These are phyloP conservation scores for Melanotaenia boesemani DNA, from an alignment of 2,797 vertebrate species.

Conservation along the genomic window DNA sequence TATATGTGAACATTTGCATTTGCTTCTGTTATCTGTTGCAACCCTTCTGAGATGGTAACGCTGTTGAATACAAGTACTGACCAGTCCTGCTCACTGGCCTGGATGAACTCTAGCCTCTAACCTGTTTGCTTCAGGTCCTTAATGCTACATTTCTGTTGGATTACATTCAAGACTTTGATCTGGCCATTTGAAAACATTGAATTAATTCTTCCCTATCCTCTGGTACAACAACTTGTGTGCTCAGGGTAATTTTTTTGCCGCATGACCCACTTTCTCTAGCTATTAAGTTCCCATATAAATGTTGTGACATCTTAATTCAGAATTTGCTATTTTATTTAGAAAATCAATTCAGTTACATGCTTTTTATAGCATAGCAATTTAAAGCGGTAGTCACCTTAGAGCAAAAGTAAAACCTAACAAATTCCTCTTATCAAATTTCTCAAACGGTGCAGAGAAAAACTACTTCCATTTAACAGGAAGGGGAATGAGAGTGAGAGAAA, in stretches of 20 bases:
- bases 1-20: too few relatives aligned
- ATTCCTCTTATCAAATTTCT: too few relatives aligned
- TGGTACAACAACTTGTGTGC: background rate
- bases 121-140: background rate
- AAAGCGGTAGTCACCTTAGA: background rate
- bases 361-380: background rate
- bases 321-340: conserved; percentile 5
- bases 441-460: too few relatives aligned
- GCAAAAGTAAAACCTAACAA: too few relatives aligned
- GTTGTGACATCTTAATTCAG: background rate
- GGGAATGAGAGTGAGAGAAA: too few relatives aligned
- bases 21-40: too few relatives aligned
- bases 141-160: conserved; percentile 8
- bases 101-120: background rate
- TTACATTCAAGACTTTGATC: conserved; percentile 9
- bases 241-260: conserved; percentile 9
- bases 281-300: conserved; percentile 1
- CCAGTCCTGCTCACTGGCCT: too few relatives aligned
- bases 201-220: conserved; percentile 7
- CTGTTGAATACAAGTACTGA: too few relatives aligned
- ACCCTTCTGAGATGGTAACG: too few relatives aligned
- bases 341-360: conserved; percentile 10
- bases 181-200: conserved; percentile 9
- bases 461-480: too few relatives aligned
- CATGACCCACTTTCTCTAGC: conserved; percentile 14